phyloP scores from a whole-genome alignment of 1,140 invertebrate genomes.

The Drosophila subobscura region DNA sequence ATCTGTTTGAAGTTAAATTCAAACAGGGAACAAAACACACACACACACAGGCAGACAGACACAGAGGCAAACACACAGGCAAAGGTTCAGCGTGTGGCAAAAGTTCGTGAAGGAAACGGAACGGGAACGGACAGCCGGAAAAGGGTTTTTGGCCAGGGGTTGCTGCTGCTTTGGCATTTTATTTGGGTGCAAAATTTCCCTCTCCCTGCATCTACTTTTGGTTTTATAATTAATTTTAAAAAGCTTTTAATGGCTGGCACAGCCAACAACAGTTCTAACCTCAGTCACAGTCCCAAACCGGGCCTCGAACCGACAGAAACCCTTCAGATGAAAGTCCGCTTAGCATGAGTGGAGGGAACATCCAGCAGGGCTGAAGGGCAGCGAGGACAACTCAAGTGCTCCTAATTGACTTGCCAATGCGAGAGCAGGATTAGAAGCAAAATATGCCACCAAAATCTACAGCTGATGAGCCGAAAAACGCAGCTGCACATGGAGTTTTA shows the following conservation, averaged over 20 bases:
- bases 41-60: conserved; percentile 1
- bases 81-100: neutral
- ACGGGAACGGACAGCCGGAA: conserved; percentile 16
- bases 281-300: neutral
- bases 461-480: neutral
- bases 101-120: neutral
- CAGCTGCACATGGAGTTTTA: too few relatives aligned
- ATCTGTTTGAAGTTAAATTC: conserved; percentile 64
- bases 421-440: conserved; percentile 3
- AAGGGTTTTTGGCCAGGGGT: conserved; percentile 64
- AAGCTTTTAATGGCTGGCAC: conserved; percentile 79
- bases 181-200: conserved; percentile 45
- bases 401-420: conserved; percentile 55
- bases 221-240: conserved; percentile 81
- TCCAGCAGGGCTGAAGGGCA: too few relatives aligned
- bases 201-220: conserved; percentile 61
- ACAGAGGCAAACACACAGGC: neutral
- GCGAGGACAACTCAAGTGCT: conserved; percentile 22
- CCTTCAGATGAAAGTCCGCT: conserved; percentile 14
- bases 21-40: conserved; percentile 13
- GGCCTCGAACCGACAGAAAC: neutral
- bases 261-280: neutral
- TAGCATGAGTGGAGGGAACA: too few relatives aligned
- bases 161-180: conserved; percentile 34
- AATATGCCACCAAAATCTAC: too few relatives aligned